Percentiles rank a stretch among this genome's conserved stretches.
Evolutionary conservation across 2,888 invertebrate species (phyloP).

Genomic region (Hololepta plana): DNA sequence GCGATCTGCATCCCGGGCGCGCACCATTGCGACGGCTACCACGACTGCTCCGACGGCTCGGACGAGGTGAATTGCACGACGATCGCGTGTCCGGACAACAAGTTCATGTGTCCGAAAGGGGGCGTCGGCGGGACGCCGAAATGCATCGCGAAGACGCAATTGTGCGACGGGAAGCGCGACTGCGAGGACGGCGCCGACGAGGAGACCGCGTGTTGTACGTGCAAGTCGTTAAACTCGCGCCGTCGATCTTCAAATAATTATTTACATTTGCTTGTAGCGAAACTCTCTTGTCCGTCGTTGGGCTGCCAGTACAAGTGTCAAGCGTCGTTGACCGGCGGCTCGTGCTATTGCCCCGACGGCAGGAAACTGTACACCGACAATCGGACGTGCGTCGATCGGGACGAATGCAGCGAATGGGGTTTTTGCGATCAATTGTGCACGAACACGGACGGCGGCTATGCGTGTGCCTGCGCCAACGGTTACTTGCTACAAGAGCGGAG

Average conservation of each 20-base stretch:
- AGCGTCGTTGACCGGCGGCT: slow-evolving; percentile 74
- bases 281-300: slow-evolving; percentile 60
- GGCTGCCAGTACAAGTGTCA: slow-evolving; percentile 86
- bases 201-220: slow-evolving; percentile 74
- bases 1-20: slow-evolving; percentile 80
- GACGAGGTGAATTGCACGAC: slow-evolving; percentile 79
- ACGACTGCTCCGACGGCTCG: slow-evolving; percentile 82
- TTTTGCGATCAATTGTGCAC: slow-evolving; percentile 89
- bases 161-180: slow-evolving; percentile 82
- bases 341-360: slow-evolving; percentile 78
- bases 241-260: not conserved
- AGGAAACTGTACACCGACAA: slow-evolving; percentile 68
- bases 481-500: slow-evolving; percentile 28
- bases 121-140: slow-evolving; percentile 54
- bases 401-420: slow-evolving; percentile 86
- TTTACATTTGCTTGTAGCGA: slow-evolving; percentile 37
- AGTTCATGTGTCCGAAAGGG: slow-evolving; percentile 76
- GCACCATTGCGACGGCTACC: slow-evolving; percentile 71
- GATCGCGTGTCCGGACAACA: slow-evolving; percentile 74
- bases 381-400: slow-evolving; percentile 73
- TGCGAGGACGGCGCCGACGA: slow-evolving; percentile 87
- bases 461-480: slow-evolving; percentile 55
- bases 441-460: slow-evolving; percentile 71
- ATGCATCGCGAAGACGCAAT: slow-evolving; percentile 72
- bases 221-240: too few species aligned